Conservation (phyloP, 1,140 invertebrate genomes). For the Trichogramma pretiosum region DNA sequence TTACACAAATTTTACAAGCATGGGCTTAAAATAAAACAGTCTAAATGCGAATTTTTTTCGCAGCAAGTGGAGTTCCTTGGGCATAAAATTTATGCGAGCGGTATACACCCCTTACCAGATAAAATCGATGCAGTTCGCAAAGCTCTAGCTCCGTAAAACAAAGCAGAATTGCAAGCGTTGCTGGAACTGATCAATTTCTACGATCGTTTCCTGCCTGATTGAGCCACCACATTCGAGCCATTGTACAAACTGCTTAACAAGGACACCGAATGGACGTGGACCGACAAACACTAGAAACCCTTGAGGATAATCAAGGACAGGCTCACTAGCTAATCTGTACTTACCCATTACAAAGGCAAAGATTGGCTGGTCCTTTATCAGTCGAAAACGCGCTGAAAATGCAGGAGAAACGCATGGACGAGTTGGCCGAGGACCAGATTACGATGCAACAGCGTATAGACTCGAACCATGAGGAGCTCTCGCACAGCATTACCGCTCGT, state of each 20-base stretch:
- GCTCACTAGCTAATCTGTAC: constrained; percentile 26
- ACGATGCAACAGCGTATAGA: too few species aligned
- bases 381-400: too few species aligned
- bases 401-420: too few species aligned
- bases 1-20: not conserved
- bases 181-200: constrained; percentile 33
- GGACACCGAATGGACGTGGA: constrained; percentile 24
- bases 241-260: constrained; percentile 22
- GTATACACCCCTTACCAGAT: not conserved
- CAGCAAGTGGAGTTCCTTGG: not conserved
- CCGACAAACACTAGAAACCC: constrained; percentile 20
- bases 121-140: constrained; percentile 29
- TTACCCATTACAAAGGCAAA: constrained; percentile 27
- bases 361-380: constrained; percentile 6
- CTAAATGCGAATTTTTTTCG: not conserved
- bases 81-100: not conserved
- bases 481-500: too few species aligned
- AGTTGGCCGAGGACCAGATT: too few species aligned
- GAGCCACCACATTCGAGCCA: constrained; percentile 22
- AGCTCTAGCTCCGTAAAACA: constrained; percentile 32
- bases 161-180: constrained; percentile 32
- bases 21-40: not conserved
- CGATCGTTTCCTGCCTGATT: constrained; percentile 29
- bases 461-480: too few species aligned
- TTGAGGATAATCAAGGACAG: constrained; percentile 29